Percentiles rank a stretch among this genome's conserved stretches.
phyloP scores from a whole-genome alignment of 2,888 invertebrate genomes.

The Lycocerus yunnanus region DNA sequence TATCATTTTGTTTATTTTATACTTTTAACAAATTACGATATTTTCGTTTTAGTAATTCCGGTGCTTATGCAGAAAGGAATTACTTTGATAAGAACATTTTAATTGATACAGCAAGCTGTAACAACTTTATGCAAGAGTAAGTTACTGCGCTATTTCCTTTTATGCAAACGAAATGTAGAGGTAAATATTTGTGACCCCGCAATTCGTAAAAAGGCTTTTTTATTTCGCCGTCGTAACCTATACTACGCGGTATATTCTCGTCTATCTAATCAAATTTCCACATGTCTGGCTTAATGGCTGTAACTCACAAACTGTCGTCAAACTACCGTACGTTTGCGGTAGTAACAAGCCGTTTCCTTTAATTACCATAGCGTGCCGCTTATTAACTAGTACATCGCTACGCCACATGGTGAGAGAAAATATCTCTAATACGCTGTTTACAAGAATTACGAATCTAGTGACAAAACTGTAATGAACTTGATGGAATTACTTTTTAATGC shows the following conservation, averaged over 20 bases:
- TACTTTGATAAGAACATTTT: background rate
- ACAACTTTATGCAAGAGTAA: background rate
- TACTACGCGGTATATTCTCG: background rate
- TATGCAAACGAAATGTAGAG: background rate
- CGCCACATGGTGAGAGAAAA: background rate
- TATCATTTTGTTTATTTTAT: background rate
- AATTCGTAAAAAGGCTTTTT: background rate
- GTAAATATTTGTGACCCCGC: background rate
- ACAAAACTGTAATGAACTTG: background rate
- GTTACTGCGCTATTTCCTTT: background rate
- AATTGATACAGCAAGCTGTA: background rate
- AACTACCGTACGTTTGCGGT: background rate
- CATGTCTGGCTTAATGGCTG: background rate
- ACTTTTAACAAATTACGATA: background rate
- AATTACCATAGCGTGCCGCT: background rate
- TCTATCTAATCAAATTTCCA: background rate
- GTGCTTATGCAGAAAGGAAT: background rate
- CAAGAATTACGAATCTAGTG: background rate
- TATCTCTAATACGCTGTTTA: background rate
- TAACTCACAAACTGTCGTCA: background rate
- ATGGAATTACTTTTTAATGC: no score
- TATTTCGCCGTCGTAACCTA: background rate
- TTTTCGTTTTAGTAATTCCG: background rate
- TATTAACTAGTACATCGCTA: background rate
- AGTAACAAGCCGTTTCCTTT: background rate